Conservation (phyloP, 2,888 invertebrate species). For the Yponomeuta malinellus region DNA sequence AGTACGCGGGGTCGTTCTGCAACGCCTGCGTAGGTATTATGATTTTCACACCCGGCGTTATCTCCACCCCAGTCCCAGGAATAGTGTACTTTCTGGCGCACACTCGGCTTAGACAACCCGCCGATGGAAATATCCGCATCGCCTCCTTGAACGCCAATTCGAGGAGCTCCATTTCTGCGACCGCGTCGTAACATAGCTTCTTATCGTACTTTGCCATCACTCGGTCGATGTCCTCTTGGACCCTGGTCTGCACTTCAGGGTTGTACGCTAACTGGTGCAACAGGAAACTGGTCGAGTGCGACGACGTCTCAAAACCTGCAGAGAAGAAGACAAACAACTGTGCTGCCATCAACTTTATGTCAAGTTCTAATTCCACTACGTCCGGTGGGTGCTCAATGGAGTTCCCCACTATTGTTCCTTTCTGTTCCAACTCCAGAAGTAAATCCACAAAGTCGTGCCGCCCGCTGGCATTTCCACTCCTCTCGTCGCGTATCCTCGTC, state of each 20-base stretch:
- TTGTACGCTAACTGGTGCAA: constrained; percentile 36
- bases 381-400: constrained; percentile 22
- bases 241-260: constrained; percentile 31
- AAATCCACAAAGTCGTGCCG: constrained; percentile 48
- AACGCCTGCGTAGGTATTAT: constrained; percentile 22
- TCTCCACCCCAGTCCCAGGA: constrained; percentile 18
- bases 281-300: constrained; percentile 35
- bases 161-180: constrained; percentile 22
- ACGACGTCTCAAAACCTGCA: constrained; percentile 35
- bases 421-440: constrained; percentile 33
- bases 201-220: constrained; percentile 22
- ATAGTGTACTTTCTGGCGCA: constrained; percentile 23
- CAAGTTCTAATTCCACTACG: constrained; percentile 23
- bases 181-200: constrained; percentile 23
- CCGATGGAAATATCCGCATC: constrained; percentile 27
- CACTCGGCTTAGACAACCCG: constrained; percentile 21
- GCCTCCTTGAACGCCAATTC: constrained; percentile 26
- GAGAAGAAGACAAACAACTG: constrained; percentile 29
- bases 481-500: constrained; percentile 18
- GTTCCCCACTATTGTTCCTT: constrained; percentile 25
- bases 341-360: constrained; percentile 20
- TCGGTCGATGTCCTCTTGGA: constrained; percentile 32
- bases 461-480: constrained; percentile 28
- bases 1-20: constrained; percentile 23
- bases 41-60: constrained; percentile 21